Evolutionary conservation across 2,113 vertebrate genomes (phyloP), one percentile per base, ranked within the genome.

Genomic region (Neopipo cinnamomea): DNA sequence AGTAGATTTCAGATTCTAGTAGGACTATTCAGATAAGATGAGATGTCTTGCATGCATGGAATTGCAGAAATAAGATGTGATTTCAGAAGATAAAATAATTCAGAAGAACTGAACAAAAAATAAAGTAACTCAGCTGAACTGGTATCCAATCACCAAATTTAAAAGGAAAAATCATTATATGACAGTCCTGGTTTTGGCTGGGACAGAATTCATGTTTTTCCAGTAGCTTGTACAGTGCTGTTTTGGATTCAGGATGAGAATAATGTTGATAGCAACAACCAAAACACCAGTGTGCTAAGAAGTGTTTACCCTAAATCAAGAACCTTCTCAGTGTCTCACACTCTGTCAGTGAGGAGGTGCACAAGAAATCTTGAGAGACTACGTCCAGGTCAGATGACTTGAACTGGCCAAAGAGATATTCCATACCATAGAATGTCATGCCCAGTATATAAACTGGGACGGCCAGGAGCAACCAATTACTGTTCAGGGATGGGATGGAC

Each of bases 251-350:
- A 67, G 28, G 42, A 73, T 37, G 35, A 80, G 31, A 50, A 73
- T 31, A 65, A 49, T 42, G 19, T 39, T 82, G 61, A 82, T 21
- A 67, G 52, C 23, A 59, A 30, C 33, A 52, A 59, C 0, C 0
- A 59, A 52, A 89, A 67, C 18, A 81, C 33, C 28, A 46, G 18
- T 7, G 18, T 37, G 11, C 46, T 24, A 52, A 16, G 15, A 3
- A 52, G 15, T 16, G 33, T 59, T 74, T 39, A n/a, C 10, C 15
- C 17, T 24, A 66, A 81, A 23, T 10, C 77, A 89, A 89, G 15
- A 15, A 59, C 12, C 12, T 52, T 59, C 27, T n/a, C 28, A 81
- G 23, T 37, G 19, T n/a, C 19, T 67, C 68, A 74, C 0, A 0
- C 28, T 67, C 61, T 52, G 23, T 23, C 44, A 81, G 14, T 20